Conservation (phyloP, 2,797 vertebrate genomes). For the Periophthalmus magnuspinnatus region DNA sequence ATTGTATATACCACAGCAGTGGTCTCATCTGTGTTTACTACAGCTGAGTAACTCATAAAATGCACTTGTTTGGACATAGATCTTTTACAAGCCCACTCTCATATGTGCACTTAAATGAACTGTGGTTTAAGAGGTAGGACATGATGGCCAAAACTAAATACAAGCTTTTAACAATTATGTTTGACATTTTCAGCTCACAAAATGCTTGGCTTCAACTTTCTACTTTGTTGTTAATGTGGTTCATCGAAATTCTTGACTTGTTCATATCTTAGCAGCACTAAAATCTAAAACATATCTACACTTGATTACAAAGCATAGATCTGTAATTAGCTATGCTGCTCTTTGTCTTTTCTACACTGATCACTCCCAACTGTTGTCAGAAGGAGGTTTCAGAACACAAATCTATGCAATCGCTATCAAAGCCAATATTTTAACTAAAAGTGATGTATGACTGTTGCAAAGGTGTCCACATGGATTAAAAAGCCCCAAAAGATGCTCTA, state of each 20-base stretch:
- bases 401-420: background rate
- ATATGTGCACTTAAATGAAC: constrained; percentile 20
- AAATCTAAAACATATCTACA: background rate
- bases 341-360: background rate
- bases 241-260: too few species aligned
- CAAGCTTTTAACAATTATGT: background rate
- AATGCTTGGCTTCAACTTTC: background rate
- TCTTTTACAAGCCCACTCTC: constrained; percentile 13
- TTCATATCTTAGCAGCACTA: background rate
- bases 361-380: background rate
- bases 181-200: too few species aligned
- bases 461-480: background rate
- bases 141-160: constrained; percentile 7
- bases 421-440: background rate
- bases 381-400: background rate
- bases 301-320: background rate
- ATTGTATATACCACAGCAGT: background rate
- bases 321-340: background rate
- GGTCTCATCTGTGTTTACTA: constrained; percentile 24
- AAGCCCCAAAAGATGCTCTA: background rate
- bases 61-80: constrained; percentile 22
- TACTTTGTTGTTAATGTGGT: background rate
- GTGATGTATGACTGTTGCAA: too few species aligned
- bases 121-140: background rate
- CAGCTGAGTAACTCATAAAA: constrained; percentile 39